A percentile compares a stretch with the other conserved stretches of the same genome.
phyloP scores from a whole-genome alignment of 1,140 invertebrate species.

The Hesperophylax magnus region DNA sequence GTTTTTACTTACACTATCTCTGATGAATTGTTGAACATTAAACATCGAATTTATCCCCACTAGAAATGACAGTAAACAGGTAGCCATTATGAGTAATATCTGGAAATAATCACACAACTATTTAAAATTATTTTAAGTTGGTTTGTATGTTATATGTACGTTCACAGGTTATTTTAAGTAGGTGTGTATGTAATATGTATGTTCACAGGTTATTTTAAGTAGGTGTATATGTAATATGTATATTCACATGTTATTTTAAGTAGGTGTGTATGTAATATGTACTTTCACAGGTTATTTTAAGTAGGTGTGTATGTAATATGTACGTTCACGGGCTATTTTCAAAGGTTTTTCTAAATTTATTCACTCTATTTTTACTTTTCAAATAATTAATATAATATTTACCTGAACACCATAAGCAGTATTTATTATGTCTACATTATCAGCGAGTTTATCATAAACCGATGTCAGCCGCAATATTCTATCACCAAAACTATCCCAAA shows the following conservation, averaged over 20 bases:
- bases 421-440: slow-evolving; percentile 2
- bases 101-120: background rate
- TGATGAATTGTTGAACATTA: background rate
- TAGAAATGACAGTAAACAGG: background rate
- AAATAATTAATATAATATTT: background rate
- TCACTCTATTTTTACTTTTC: background rate
- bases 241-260: background rate
- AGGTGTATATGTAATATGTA: background rate
- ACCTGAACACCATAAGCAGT: background rate
- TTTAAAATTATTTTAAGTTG: background rate
- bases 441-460: slow-evolving; percentile 5
- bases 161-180: background rate
- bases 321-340: too few relatives aligned
- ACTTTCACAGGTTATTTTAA: background rate
- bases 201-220: background rate
- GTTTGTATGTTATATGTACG: background rate
- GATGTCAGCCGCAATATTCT: background rate
- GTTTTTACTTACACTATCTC: background rate
- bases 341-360: too few relatives aligned
- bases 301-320: too few relatives aligned
- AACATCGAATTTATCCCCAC: background rate
- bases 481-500: slow-evolving; percentile 10
- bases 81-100: background rate
- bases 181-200: background rate
- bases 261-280: background rate